Base-by-base conservation (phyloP, 2,113 vertebrate species). In the Capricornis sumatraensis region DNA sequence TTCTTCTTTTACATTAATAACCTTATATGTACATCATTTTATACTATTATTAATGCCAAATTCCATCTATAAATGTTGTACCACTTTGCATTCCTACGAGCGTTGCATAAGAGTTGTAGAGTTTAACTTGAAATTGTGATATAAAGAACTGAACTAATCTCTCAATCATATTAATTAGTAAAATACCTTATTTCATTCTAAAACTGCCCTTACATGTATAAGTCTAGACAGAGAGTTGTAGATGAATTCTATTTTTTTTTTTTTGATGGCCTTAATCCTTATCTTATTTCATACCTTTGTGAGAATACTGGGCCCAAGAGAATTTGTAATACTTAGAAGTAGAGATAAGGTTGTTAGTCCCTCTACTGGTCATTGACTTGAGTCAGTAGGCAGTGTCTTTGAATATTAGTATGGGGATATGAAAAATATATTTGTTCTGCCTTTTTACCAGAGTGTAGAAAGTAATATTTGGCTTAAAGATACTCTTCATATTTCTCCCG, bases 391-490 rank as follows among this genome's bases (percentile, higher is more conserved):
- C 40, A 83, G 13, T 95, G 87, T 95, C 78, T 92, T 86, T 97
- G 40, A 86, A 58, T 96, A 64, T 94, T 83, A 85, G 28, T 74
- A 92, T 67, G 33, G 11, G 78, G 15, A 62, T 88, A 17, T 55
- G 90, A 53, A 95, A 64, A 62, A 83, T 82, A 52, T 14, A 52
- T 58, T 94, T 67, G 27, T 25, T 97, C 47, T 78, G 2, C 50
- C 43, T 91, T 95, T 93, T 87, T 94, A 50, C 87, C 87, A 90
- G n/a, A 87, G 28, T 97, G 33, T 71, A 52, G 74, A 93, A 95
- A 78, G 57, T 96, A 85, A 57, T 40, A 7, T 53, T 87, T 95
- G 27, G 55, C 40, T 47, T 71, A 45, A 91, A 62, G 53, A 62
- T 85, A 81, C 50, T 78, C 74, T 97, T 95, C 55, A 19, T 96